Base-by-base conservation (phyloP, 2,797 vertebrate species). In the Sciurus vulgaris region DNA sequence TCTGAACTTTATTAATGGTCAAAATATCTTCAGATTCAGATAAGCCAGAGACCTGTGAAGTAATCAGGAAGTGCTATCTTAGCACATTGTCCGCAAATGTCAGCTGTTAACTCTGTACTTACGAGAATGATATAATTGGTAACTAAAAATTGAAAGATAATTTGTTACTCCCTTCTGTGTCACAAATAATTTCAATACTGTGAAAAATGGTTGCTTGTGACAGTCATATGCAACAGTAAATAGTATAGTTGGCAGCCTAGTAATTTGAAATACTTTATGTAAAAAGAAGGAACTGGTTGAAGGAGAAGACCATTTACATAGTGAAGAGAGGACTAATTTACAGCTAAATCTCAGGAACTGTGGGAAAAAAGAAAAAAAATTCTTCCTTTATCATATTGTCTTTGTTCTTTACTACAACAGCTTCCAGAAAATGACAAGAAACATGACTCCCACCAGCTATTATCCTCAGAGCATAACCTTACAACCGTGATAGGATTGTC, bases 1-100 rank as follows among this genome's bases (percentile, higher is more conserved):
- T 93, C 28, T 85, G 18, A 95, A 77, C 8, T 65, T 97, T 93
- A 91, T 86, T 96, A 96, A 96, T 97, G 72, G 56, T 76, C 94
- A 85, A 85, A 93, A 33, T 94, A 69, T 47, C 79, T 96, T 81
- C 30, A 89, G 15, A 76, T 85, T 77, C 65, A 73, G 89, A 96
- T 95, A 96, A 94, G 51, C 78, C 22, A 14, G n/a, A 83, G 49
- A 78, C 51, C 47, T 84, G 63, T 86, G 91, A 77, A 59, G 24
- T 67, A 86, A 51, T 35, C 78, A 92, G 61, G 35, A 95, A 94
- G 8, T 84, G 72, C 79, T 84, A 6, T 86, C 47, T 85, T 79
- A 79, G 70, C 30, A 84, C 77, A 72, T 54, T 74, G 78, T 61
- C 56, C 47, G 65, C 2, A n/a, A 67, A 86, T n/a, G 11, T 54